Evolutionary conservation across 2,888 invertebrate species (phyloP), one percentile per base, ranked within the genome.

Genomic region (Anodontia alba): DNA sequence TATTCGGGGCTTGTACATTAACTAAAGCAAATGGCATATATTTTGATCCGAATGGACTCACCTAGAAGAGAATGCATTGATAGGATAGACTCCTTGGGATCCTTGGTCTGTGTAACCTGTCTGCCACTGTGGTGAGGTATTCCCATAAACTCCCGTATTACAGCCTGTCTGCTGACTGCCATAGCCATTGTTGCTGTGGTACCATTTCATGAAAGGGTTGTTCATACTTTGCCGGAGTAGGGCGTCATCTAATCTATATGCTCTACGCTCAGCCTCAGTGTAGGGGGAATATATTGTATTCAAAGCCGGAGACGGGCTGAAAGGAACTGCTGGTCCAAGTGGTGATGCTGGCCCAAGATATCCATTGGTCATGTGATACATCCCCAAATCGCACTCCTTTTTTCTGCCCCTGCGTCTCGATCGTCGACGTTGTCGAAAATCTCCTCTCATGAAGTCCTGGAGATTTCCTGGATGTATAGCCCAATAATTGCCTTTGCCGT

Each of bases 401-500:
- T 91, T 92, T 10, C 92, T 84, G 0, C 91, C 91, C 17, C 92
- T 79, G 38, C 92, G 80, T 15, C 92, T 82, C 1, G 92, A 91
- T 23, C 92, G 88, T 10, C 92, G 84, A 73, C 93, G 82, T 69
- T 93, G 92, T 1, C 93, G 88, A 83, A 92, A 93, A 80, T 93
- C 93, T 5, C 93, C 93, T 10, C 92, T 79, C 86, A 90, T 89
- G 80, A 93, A 93, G 83, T 93, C 93, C 81, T 92, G 93, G 26
- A 92, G 89, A 83, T 93, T 93, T 7, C 92, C 93, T 20, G 92
- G 93, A 78, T 93, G 93, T 66, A 93, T 92, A 31, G 91, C 92
- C 93, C 93, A 93, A 83, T 93, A 93, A 86, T 93, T 92, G 0
- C 93, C 93, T 78, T 93, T 93, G 23, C 93, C 93, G 68, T 92